These are phyloP conservation scores for Drosophila parthenogenetica DNA, from an alignment of 2,888 invertebrate species.

Conservation along the genomic window DNA sequence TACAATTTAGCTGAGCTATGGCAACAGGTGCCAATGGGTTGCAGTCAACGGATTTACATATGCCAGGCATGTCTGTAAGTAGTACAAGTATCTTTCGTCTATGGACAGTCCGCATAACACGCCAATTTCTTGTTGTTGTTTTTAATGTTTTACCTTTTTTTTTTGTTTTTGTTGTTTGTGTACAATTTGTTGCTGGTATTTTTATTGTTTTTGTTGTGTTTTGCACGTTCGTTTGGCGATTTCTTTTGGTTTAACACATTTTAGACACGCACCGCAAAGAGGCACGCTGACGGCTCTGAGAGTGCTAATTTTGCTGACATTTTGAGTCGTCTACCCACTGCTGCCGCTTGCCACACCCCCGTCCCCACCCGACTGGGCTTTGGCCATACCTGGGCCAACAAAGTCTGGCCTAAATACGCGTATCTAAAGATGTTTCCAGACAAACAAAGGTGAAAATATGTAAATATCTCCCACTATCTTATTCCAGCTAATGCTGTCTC, in stretches of 20 bases:
- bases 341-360: neutral
- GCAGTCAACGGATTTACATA: constrained; percentile 36
- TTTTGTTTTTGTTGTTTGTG: constrained; percentile 33
- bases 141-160: constrained; percentile 5
- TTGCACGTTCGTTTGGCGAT: constrained; percentile 49
- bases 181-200: constrained; percentile 15
- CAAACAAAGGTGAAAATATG: constrained; percentile 63
- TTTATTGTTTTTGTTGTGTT: constrained; percentile 33
- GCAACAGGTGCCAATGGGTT: constrained; percentile 49
- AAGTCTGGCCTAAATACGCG: constrained; percentile 28
- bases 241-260: constrained; percentile 72
- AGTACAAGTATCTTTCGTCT: constrained; percentile 46
- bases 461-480: constrained; percentile 33
- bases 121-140: constrained; percentile 28
- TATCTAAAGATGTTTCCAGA: constrained; percentile 27
- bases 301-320: constrained; percentile 42
- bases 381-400: constrained; percentile 13
- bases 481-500: constrained; percentile 1
- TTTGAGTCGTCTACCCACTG: neutral
- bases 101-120: constrained; percentile 51
- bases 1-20: constrained; percentile 12
- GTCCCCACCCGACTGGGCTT: neutral
- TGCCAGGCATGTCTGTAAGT: constrained; percentile 36
- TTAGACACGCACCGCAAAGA: constrained; percentile 49
- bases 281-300: constrained; percentile 10